Evolutionary conservation across 2,888 invertebrate species (phyloP), one percentile per base, ranked within the genome.

Genomic region (Bombylius major): DNA sequence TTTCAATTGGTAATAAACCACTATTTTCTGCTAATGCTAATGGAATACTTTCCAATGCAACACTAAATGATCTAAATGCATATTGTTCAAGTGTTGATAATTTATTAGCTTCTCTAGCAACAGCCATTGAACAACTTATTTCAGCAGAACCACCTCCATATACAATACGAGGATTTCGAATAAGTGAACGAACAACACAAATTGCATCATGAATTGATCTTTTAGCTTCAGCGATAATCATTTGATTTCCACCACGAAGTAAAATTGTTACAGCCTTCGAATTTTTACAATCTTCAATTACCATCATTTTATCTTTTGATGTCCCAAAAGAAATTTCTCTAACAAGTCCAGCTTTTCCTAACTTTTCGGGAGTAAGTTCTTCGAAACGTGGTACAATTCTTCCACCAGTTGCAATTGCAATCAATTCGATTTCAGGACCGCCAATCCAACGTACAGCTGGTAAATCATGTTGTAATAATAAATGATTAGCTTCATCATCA

Each of bases 401-500:
- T 53, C 98, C 99, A 44, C 97, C 97, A 1, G 99, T 99, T 9
- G 99, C 99, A 65, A 99, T 99, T 42, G 99, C 99, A 62, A 99
- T 96, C 61, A 99, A 78, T 77, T 99, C 99, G 70, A 99, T 98
- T 79, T 99, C 99, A 0, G 97, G 97, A 0, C 99, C 99, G 51
- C 99, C 98, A 54, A 99, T 97, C 98, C 98, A 99, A 66, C 98
- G 81, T 8, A 98, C 95, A 12, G 99, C 99, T 0, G 99, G 99
- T 57, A 99, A 77, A 46, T 89, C 77, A 64, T 89, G 86, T 67
- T 97, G 89, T 31, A 98, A 79, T 55, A 99, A 80, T 55, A 99
- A 80, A 75, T 99, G 99, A 76, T 99, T 99, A 2, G 99, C 99
- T 75, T 99, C 99, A 73, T 99, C 99, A 72, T 99, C 99, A 73